phyloP scores from a whole-genome alignment of 2,113 vertebrate genomes.

The Elachura formosa region DNA sequence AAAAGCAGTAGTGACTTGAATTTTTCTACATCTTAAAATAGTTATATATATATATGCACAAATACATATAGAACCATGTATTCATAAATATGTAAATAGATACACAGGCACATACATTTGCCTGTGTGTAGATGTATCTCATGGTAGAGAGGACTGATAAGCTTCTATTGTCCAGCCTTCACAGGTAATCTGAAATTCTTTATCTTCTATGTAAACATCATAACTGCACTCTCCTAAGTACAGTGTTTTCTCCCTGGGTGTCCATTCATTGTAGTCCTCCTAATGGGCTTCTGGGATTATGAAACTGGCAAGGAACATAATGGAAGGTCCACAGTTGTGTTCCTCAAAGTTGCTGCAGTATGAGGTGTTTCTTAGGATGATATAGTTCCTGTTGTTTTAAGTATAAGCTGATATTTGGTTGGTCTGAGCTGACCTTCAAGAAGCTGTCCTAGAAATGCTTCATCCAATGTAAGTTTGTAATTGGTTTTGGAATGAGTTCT shows the following conservation, averaged over 20 bases:
- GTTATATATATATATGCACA: background rate
- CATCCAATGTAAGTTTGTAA: background rate
- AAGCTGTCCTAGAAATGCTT: background rate
- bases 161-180: background rate
- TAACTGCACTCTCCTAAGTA: background rate
- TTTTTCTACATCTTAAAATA: background rate
- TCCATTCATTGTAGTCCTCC: background rate
- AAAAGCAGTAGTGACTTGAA: background rate
- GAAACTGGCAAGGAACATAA: background rate
- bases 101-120: background rate
- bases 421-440: background rate
- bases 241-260: background rate
- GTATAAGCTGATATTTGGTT: background rate
- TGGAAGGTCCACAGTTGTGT: background rate
- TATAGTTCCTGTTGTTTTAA: background rate
- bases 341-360: background rate
- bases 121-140: background rate
- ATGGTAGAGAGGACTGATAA: background rate
- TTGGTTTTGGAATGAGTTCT: background rate
- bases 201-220: background rate
- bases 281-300: background rate
- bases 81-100: background rate
- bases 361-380: background rate
- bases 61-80: background rate
- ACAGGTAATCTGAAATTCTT: background rate